Evolutionary conservation across 2,797 vertebrate species (phyloP).

Genomic region (Dipus sagitta): DNA sequence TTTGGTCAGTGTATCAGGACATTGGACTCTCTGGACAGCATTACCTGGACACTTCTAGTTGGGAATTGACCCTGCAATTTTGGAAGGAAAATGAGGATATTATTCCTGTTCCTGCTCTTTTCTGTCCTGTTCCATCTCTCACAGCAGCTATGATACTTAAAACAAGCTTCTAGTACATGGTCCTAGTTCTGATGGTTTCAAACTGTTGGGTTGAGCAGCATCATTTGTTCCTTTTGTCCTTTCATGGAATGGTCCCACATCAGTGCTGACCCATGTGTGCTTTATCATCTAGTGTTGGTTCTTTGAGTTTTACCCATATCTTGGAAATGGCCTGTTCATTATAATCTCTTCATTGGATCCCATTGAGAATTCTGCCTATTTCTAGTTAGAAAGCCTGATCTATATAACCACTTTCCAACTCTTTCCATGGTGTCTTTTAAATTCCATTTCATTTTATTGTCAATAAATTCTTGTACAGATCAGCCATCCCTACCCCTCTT

Average conservation of each 20-base stretch:
- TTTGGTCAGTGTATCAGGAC: neutral
- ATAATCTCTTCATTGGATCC: neutral
- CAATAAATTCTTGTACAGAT: neutral
- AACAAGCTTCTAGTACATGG: neutral
- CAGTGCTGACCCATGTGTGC: too few species aligned
- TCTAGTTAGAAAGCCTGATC: neutral
- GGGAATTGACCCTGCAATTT: neutral
- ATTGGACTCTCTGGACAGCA: neutral
- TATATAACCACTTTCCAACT: neutral
- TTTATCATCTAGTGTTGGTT: neutral
- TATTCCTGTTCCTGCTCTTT: neutral
- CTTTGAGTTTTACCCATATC: neutral
- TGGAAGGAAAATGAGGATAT: neutral
- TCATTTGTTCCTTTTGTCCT: neutral
- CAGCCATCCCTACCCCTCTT: too few species aligned
- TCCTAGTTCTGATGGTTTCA: neutral
- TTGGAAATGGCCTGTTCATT: neutral
- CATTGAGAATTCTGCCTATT: neutral
- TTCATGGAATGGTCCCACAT: neutral
- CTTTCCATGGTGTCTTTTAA: neutral
- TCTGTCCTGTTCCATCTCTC: neutral
- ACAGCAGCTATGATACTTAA: neutral
- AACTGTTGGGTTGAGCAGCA: neutral
- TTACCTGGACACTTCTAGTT: neutral
- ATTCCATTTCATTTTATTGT: neutral